Evolutionary conservation across 2,888 invertebrate species (phyloP).

Genomic region (Candidula unifasciata): DNA sequence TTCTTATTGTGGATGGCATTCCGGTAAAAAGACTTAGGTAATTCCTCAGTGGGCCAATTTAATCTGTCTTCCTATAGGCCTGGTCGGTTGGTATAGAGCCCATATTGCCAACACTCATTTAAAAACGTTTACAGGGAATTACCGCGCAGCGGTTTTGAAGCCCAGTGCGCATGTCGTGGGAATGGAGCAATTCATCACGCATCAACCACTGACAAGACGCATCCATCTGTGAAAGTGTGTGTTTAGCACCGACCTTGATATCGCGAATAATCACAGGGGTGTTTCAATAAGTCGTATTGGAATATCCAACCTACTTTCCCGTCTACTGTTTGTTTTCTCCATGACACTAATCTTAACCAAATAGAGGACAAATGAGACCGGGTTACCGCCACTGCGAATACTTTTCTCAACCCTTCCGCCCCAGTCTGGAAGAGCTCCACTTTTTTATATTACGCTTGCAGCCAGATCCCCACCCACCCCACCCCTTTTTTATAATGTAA

Average conservation of each 20-base stretch:
- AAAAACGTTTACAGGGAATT: not conserved
- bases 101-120: conserved; percentile 20
- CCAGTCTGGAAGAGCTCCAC: not conserved
- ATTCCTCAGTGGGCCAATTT: not conserved
- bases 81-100: not conserved
- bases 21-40: not conserved
- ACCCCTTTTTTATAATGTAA: not conserved
- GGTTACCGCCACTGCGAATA: not conserved
- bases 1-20: not conserved
- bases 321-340: conserved; percentile 6
- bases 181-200: conserved; percentile 26
- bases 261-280: not conserved
- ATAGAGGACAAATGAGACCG: not conserved
- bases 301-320: conserved; percentile 7
- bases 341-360: conserved; percentile 32
- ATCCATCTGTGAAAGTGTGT: conserved; percentile 20
- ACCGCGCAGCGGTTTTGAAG: not conserved
- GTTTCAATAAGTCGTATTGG: not conserved
- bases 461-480: too few relatives aligned
- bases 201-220: not conserved
- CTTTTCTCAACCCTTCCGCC: not conserved
- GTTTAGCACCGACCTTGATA: not conserved
- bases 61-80: not conserved
- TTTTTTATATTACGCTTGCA: not conserved
- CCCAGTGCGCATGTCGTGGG: conserved; percentile 5